Evolutionary conservation across 1,140 invertebrate genomes (phyloP), one percentile per base, ranked within the genome.

Genomic region (Ostrea edulis): DNA sequence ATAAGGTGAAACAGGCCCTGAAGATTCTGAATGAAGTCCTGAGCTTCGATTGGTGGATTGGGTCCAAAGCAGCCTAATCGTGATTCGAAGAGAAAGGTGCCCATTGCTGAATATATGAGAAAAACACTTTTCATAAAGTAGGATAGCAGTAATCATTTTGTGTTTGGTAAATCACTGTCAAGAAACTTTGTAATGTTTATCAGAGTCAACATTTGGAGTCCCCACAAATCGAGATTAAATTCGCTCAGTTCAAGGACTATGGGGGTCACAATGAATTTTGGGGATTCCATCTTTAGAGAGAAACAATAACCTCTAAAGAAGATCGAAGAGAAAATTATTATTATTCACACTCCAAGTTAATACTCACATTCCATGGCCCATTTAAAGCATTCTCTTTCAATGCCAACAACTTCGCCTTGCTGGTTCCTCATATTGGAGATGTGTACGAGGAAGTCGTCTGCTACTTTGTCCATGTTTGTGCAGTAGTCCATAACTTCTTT

Each of bases 351-450:
- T 44, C 35, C 35, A 44, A 2, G 35, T 5, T n/a, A n/a, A n/a
- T 25, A 92, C 93, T 93, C 90, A 95, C 95, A 94, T 92, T 95
- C 95, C 92, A 95, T 92, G 5, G 94, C 93, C 95, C 94, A 95
- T 90, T 94, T 95, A 89, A 95, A 95, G 12, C 95, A 83, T 86
- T 95, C 94, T 29, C 92, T 91, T 85, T 95, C 94, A 35, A 95
- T 77, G 20, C 90, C 92, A 1, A 71, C 82, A 11, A 95, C 91
- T 81, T 93, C 92, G 9, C 89, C 83, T 8, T 91, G 85, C 0
- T 44, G 14, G 7, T 85, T 35, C 68, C 91, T 87, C 12, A 44
- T 65, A 0, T 85, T 22, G 11, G 86, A 62, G 5, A 95, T 84
- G 51, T 92, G 89, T 17, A 52, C 83, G 2, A 95, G 85, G 86